phyloP scores from a whole-genome alignment of 92 coral and sea anemone species.

The Phenganax marumi region DNA sequence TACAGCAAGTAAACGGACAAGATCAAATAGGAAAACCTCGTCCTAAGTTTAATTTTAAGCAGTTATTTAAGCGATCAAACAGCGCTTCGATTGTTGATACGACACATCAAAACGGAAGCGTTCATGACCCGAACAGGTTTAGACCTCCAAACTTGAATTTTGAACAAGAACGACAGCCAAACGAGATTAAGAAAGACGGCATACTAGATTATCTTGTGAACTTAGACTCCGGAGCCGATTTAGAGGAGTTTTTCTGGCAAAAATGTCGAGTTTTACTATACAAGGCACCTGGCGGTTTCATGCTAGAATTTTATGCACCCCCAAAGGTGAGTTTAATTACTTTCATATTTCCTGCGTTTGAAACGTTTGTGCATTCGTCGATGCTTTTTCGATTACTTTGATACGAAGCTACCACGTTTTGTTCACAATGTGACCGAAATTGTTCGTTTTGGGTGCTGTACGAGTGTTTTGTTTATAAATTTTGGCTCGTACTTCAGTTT shows the following conservation, averaged over 20 bases:
- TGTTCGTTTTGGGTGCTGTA: too few relatives aligned
- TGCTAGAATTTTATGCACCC: conserved; percentile 95
- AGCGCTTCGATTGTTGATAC: conserved; percentile 54
- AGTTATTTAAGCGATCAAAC: conserved; percentile 80
- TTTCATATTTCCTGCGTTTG: not conserved
- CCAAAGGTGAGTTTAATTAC: conserved; percentile 72
- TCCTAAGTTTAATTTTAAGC: conserved; percentile 50
- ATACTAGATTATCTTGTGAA: conserved; percentile 90
- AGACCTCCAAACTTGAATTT: conserved; percentile 13
- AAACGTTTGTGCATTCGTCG: not conserved
- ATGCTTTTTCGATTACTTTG: too few relatives aligned
- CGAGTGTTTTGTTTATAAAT: too few relatives aligned
- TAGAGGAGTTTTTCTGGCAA: conserved; percentile 99
- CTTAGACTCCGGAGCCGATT: conserved; percentile 83
- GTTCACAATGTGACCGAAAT: too few relatives aligned
- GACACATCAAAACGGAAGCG: conserved; percentile 38
- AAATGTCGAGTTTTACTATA: conserved; percentile 87
- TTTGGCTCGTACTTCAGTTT: too few relatives aligned
- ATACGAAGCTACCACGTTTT: too few relatives aligned
- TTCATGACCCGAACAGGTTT: not conserved
- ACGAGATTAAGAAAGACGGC: conserved; percentile 67
- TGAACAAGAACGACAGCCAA: conserved; percentile 29
- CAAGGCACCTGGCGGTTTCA: conserved; percentile 97
- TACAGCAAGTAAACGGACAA: conserved; percentile 25
- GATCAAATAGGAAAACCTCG: conserved; percentile 61